These are phyloP conservation scores for Pterostichus niger DNA, from an alignment of 2,888 invertebrate genomes.

Conservation along the genomic window DNA sequence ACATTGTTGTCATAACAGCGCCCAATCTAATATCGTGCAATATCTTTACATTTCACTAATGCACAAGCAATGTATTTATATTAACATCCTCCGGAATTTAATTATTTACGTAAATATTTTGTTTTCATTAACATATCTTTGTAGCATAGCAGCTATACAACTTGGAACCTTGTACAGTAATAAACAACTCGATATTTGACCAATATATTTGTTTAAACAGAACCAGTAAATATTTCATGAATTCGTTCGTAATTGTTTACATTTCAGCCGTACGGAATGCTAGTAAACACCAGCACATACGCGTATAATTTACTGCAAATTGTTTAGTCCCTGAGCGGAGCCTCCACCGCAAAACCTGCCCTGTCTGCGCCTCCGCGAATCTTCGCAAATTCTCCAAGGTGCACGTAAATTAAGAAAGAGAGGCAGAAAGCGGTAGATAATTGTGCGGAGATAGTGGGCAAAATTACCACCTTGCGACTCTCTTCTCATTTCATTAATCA, in stretches of 20 bases:
- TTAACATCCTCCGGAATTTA: too few relatives aligned
- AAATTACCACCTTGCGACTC: slow-evolving; percentile 8
- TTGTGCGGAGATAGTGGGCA: slow-evolving; percentile 5
- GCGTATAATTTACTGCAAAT: slow-evolving; percentile 20
- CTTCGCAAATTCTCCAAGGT: slow-evolving; percentile 6
- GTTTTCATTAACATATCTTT: too few relatives aligned
- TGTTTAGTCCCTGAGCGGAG: not conserved
- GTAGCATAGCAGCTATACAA: too few relatives aligned
- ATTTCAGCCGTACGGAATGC: slow-evolving; percentile 2
- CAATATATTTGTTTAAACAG: too few relatives aligned
- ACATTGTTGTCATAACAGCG: too few relatives aligned
- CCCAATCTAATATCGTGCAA: too few relatives aligned
- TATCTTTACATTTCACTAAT: too few relatives aligned
- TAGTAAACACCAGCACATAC: slow-evolving; percentile 1
- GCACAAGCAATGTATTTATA: too few relatives aligned
- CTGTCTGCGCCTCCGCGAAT: not conserved
- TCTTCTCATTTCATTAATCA: slow-evolving; percentile 36
- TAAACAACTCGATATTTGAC: too few relatives aligned
- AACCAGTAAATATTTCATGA: slow-evolving; percentile 3
- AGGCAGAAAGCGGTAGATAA: slow-evolving; percentile 25
- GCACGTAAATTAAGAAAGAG: slow-evolving; percentile 18
- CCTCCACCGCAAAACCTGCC: not conserved
- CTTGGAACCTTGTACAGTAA: too few relatives aligned
- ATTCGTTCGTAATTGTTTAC: not conserved
- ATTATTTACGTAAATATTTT: too few relatives aligned